Evolutionary conservation across 30 jellyfish, hydroid and myxozoan genomes (phyloP).

Genomic region (Aurelia sp.): DNA sequence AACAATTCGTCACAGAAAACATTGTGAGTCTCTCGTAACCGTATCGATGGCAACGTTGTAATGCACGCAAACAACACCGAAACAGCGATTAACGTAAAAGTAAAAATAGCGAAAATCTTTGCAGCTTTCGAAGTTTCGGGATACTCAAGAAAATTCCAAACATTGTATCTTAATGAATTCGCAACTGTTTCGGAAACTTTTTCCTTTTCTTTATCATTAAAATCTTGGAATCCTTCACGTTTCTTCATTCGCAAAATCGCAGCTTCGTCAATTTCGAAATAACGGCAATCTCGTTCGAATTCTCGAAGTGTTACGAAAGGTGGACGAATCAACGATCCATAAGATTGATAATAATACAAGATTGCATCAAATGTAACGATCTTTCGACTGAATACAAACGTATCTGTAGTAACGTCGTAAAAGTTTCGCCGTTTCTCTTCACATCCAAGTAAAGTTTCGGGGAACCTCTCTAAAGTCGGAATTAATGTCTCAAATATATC

Average conservation of each 20-base stretch:
- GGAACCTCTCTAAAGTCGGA: slow-evolving; percentile 84
- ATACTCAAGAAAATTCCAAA: slow-evolving; percentile 84
- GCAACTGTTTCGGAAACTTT: neutral
- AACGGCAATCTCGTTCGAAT: slow-evolving; percentile 83
- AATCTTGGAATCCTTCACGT: slow-evolving; percentile 79
- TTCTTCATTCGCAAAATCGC: slow-evolving; percentile 68
- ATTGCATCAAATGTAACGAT: slow-evolving; percentile 85
- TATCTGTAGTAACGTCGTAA: slow-evolving; percentile 21
- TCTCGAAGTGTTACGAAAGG: slow-evolving; percentile 74
- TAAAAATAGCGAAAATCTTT: slow-evolving; percentile 56
- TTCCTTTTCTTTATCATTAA: neutral
- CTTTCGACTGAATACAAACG: slow-evolving; percentile 49
- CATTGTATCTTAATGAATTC: slow-evolving; percentile 7
- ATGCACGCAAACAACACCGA: slow-evolving; percentile 70
- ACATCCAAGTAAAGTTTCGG: slow-evolving; percentile 87
- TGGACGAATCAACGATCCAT: slow-evolving; percentile 86
- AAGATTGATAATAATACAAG: slow-evolving; percentile 85
- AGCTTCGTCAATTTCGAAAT: slow-evolving; percentile 70
- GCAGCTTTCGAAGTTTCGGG: slow-evolving; percentile 87
- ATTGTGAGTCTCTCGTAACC: neutral
- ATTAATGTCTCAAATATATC: slow-evolving; percentile 72
- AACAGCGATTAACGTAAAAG: slow-evolving; percentile 46
- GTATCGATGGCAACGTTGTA: slow-evolving; percentile 57
- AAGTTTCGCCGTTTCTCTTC: slow-evolving; percentile 24
- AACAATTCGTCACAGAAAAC: slow-evolving; percentile 51